phyloP scores from a whole-genome alignment of 2,888 invertebrate species.

The Abrostola tripartita region DNA sequence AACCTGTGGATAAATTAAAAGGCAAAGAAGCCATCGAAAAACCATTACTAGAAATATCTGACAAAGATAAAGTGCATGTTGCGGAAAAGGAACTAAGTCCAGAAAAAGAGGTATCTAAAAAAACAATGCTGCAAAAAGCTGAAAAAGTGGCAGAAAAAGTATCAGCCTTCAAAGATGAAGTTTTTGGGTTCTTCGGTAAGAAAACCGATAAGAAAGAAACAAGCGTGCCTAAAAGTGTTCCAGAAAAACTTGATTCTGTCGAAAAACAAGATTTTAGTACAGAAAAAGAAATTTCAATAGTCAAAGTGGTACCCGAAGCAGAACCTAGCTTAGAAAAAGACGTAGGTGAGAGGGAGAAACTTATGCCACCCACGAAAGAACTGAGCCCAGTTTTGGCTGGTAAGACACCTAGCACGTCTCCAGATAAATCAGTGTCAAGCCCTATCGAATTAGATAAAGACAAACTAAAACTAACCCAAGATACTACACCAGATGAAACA shows the following conservation, averaged over 20 bases:
- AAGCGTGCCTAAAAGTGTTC: slow-evolving; percentile 62
- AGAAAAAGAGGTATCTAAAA: slow-evolving; percentile 44
- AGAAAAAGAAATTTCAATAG: background rate
- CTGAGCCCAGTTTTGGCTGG: background rate
- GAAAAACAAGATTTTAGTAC: background rate
- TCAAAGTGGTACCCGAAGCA: background rate
- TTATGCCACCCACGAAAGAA: slow-evolving; percentile 38
- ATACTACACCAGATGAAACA: background rate
- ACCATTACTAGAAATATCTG: background rate
- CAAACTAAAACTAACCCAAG: background rate
- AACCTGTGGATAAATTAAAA: too few species aligned
- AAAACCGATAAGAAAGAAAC: slow-evolving; percentile 66
- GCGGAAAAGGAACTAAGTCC: slow-evolving; percentile 19
- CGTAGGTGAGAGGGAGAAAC: slow-evolving; percentile 21
- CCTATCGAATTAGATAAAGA: background rate
- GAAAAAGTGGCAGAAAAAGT: slow-evolving; percentile 52
- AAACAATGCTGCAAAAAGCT: slow-evolving; percentile 49
- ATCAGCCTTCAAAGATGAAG: slow-evolving; percentile 43
- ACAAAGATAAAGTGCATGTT: slow-evolving; percentile 3
- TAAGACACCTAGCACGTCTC: background rate
- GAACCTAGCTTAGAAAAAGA: slow-evolving; percentile 12
- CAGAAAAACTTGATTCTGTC: slow-evolving; percentile 4
- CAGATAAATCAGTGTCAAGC: background rate
- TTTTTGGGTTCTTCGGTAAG: slow-evolving; percentile 54
- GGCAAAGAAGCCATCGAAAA: slow-evolving; percentile 6